Evolutionary conservation across 2,888 invertebrate species (phyloP), one percentile per base, ranked within the genome.

Genomic region (Carcina quercana): DNA sequence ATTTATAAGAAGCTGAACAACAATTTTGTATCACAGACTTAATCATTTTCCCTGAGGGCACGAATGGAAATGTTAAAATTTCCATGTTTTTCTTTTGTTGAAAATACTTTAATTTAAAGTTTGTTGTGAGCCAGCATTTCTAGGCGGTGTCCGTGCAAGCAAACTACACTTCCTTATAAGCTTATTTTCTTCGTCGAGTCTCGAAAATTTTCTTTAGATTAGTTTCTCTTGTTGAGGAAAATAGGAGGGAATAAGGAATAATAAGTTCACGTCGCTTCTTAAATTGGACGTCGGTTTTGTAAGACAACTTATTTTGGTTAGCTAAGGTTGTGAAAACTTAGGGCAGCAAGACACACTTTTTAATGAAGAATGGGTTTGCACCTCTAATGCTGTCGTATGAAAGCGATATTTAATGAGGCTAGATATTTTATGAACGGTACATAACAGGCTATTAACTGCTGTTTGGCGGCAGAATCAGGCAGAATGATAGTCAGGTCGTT

Each of bases 161-260:
- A 69, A 80, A 75, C 72, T 80, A 73, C 78, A 75, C 63, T 74
- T 74, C 71, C 80, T 72, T 79, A 74, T 76, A 72, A 82, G 79
- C 74, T 82, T 75, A 80, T 82, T 82, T 80, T 80, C 69, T 71
- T 75, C 65, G 59, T 59, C 58, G 69, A 56, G 70, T 70, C 76
- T 72, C 71, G 76, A 80, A 82, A 82, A 79, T 76, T 80, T 82
- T 78, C 76, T 82, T 82, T 79, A 80, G 76, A 82, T 82, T 82
- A 83, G 80, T 82, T 83, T 79, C 72, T 74, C 76, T 79, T 80
- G 79, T 82, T 79, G 76, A 59, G 72, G 59, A 71, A 79, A 82
- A 80, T 73, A 76, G 64, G 61, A 70, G 57, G 63, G 71, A 62
- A 66, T 64, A 72, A 66, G 62, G 65, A 74, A 79, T 79, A 80